Percentiles rank a stretch among this genome's conserved stretches.
Evolutionary conservation across 2,888 invertebrate species (phyloP).

Genomic region (Lepidocyrtinus sp.): DNA sequence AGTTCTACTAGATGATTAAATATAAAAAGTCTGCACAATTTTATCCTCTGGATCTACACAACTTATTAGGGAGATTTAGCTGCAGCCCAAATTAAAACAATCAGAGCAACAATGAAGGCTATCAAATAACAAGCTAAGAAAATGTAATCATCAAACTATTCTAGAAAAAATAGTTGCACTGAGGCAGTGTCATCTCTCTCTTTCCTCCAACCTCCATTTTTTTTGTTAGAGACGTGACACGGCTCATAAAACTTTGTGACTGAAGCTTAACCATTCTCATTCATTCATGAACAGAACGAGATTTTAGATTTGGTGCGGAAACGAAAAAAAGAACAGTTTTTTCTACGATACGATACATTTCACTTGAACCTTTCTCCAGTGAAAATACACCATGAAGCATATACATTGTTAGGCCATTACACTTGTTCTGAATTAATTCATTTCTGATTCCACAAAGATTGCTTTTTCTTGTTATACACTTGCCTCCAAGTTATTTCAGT

Average conservation of each 20-base stretch:
- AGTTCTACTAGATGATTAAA: constrained; percentile 2
- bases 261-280: neutral
- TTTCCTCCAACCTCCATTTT: neutral
- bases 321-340: neutral
- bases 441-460: neutral
- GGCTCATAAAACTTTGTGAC: constrained; percentile 40
- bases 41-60: neutral
- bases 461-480: neutral
- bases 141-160: neutral
- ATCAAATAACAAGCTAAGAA: neutral
- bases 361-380: neutral
- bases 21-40: neutral
- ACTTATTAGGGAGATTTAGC: neutral
- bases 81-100: neutral
- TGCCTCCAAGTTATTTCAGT: no score
- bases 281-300: neutral
- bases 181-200: neutral
- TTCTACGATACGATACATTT: no score
- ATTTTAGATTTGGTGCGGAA: no score
- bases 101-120: neutral
- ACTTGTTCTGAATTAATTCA: constrained; percentile 1
- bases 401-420: neutral
- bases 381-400: neutral
- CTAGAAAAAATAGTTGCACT: no score
- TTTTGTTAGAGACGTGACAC: constrained; percentile 14